Evolutionary conservation across 2,797 vertebrate species (phyloP).

Genomic region (Peromyscus nudipes): DNA sequence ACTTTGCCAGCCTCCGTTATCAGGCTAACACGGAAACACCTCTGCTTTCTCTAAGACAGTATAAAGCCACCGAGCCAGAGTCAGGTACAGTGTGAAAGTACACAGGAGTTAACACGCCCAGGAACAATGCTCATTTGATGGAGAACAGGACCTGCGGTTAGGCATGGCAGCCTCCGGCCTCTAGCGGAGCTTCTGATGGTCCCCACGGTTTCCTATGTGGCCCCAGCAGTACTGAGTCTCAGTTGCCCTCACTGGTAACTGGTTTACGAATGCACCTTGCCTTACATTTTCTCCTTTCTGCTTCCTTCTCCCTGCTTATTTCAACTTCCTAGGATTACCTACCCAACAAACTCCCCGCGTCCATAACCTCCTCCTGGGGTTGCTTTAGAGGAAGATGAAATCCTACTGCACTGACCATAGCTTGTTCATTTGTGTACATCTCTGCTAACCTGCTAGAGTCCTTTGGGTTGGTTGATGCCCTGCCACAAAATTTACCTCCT

Average conservation of each 20-base stretch:
- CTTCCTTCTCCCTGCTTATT: background rate
- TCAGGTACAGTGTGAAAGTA: background rate
- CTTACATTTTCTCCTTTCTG: background rate
- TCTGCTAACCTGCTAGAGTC: background rate
- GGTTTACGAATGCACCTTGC: background rate
- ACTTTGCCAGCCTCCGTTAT: background rate
- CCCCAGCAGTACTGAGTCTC: background rate
- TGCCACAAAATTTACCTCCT: background rate
- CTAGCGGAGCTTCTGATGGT: background rate
- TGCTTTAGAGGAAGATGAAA: background rate
- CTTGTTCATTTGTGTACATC: background rate
- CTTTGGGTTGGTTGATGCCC: background rate
- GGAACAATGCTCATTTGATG: background rate
- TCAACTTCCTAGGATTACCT: background rate
- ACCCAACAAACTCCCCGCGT: background rate
- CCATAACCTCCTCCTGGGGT: background rate
- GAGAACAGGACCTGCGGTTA: background rate
- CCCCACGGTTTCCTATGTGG: background rate
- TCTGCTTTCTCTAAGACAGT: slow-evolving; percentile 11
- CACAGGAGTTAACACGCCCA: background rate
- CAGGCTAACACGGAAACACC: background rate
- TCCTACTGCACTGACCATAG: background rate
- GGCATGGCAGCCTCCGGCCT: background rate
- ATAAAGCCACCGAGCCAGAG: background rate
- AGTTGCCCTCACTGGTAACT: background rate